These are phyloP conservation scores for Nomada flava DNA, from an alignment of 2,888 invertebrate genomes.

Conservation along the genomic window DNA sequence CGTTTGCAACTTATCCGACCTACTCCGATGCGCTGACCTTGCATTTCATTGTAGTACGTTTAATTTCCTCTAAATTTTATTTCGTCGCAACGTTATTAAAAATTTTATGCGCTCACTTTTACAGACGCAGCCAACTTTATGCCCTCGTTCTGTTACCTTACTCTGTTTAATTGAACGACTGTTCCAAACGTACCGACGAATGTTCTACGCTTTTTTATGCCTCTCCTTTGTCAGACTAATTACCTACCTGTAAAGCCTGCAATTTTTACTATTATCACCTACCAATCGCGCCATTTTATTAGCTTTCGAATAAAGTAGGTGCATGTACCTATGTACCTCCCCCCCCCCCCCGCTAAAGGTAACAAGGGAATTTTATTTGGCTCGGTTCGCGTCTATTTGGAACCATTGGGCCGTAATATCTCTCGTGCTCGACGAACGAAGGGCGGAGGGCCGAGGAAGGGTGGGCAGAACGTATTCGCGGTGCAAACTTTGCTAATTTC, in stretches of 20 bases:
- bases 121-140: no score
- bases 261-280: no score
- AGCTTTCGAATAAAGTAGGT: no score
- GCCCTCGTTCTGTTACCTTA: background rate
- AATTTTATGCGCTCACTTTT: background rate
- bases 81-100: background rate
- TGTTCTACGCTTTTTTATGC: no score
- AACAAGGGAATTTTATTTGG: slow-evolving; percentile 62
- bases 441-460: background rate
- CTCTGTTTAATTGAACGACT: no score
- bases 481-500: slow-evolving; percentile 72
- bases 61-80: background rate
- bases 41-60: background rate
- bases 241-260: no score
- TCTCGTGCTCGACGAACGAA: slow-evolving; percentile 48
- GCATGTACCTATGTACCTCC: no score
- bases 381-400: slow-evolving; percentile 53
- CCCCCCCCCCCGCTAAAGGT: background rate
- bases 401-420: slow-evolving; percentile 61
- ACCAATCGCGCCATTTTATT: no score
- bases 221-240: no score
- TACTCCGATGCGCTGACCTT: background rate
- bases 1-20: background rate
- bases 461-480: slow-evolving; percentile 26
- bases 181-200: no score